Conservation (phyloP, 2,113 vertebrate genomes). For the Benitochromis conjunctus region DNA sequence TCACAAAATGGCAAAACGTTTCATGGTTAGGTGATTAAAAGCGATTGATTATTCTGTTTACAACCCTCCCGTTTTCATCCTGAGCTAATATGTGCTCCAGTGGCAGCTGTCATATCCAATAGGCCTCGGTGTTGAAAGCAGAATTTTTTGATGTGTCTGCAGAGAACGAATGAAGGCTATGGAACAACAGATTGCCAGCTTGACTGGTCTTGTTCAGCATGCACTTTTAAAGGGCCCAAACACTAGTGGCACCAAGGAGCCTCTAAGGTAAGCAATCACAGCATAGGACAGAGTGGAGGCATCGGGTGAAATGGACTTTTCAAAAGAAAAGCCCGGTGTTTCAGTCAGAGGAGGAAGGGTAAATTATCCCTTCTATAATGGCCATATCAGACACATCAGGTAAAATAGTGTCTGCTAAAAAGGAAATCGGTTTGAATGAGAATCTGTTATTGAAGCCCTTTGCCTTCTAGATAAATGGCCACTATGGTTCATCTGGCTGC, state of each 20-base stretch:
- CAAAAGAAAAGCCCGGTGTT: not conserved
- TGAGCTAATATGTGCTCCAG: not conserved
- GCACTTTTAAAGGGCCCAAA: constrained; percentile 96
- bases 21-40: constrained; percentile 8
- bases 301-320: constrained; percentile 34
- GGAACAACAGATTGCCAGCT: constrained; percentile 99
- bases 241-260: constrained; percentile 90
- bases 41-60: not conserved
- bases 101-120: constrained; percentile 12
- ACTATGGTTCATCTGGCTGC: constrained; percentile 31
- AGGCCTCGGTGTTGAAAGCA: constrained; percentile 59
- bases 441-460: constrained; percentile 25
- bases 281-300: constrained; percentile 31
- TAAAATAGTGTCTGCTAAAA: constrained; percentile 7
- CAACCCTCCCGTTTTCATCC: not conserved
- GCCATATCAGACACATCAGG: constrained; percentile 17
- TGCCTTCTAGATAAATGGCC: constrained; percentile 20
- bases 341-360: constrained; percentile 16
- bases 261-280: constrained; percentile 84
- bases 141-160: constrained; percentile 83
- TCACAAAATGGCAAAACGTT: not conserved
- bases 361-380: constrained; percentile 10
- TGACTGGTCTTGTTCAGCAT: constrained; percentile 98
- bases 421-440: constrained; percentile 24
- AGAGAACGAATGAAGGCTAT: constrained; percentile 99